phyloP scores from a whole-genome alignment of 2,797 vertebrate genomes.

The Bucorvus abyssinicus region DNA sequence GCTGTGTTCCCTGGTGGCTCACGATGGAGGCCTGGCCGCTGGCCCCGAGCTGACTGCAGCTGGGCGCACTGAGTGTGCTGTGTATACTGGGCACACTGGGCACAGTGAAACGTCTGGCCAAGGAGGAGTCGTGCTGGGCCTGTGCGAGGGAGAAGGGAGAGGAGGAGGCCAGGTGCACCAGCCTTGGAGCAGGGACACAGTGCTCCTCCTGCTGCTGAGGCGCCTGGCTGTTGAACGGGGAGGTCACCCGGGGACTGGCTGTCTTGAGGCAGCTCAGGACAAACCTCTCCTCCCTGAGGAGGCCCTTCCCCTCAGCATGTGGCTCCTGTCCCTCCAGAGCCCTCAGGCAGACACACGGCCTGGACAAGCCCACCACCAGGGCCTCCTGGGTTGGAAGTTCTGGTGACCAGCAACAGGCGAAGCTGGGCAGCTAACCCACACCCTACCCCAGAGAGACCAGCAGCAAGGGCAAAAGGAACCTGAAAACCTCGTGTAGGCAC shows the following conservation, averaged over 20 bases:
- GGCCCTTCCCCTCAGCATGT: background rate
- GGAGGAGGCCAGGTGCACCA: background rate
- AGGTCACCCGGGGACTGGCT: background rate
- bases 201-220: background rate
- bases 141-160: accelerated
- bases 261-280: background rate
- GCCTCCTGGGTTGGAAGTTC: background rate
- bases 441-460: accelerated
- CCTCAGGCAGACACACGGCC: accelerated
- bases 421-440: background rate
- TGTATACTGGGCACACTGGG: too few relatives aligned
- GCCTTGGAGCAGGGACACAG: background rate
- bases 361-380: background rate
- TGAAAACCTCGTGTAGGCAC: background rate
- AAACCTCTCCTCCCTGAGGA: background rate
- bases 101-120: too few relatives aligned
- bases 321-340: background rate
- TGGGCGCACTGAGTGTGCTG: too few relatives aligned
- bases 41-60: background rate
- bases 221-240: background rate
- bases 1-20: too few relatives aligned
- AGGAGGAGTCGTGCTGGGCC: background rate
- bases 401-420: accelerated
- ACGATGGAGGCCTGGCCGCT: background rate
- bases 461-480: background rate